Evolutionary conservation across 2,888 invertebrate genomes (phyloP), one percentile per base, ranked within the genome.

Genomic region (Pollenia griseotomentosa): DNA sequence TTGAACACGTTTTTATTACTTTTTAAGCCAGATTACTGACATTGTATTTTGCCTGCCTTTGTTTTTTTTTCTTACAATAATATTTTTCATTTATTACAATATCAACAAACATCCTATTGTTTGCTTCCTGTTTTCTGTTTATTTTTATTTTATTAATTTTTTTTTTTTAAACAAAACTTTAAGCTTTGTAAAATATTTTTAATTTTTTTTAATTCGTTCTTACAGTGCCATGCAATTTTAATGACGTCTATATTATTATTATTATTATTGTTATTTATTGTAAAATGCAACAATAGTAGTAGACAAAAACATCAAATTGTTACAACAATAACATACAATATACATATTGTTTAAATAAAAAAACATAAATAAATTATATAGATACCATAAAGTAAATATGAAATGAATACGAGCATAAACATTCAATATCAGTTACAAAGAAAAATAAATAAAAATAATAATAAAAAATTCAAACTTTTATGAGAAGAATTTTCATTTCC

Each of bases 391-490:
- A 79, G 11, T 19, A 70, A 42, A 70, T 59, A 51, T n/a, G 10
- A 44, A 65, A 46, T 14, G 2, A 53, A 46, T 12, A 63, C n/a
- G 44, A 59, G 33, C 48, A 83, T 3, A 12, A 66, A 61, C 33
- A 71, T 63, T 65, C 48, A 66, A 73, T 71, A 83, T 78, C 71
- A 71, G 73, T 73, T 68, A 68, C 61, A 71, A 79, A 51, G 53
- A n/a, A 8, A 42, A 8, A 9, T n/a, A n/a, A n/a, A n/a, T n/a
- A 42, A 33, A 40, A 19, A 23, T 23, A 2, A 3, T 2, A 23
- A 23, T 23, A 23, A 10, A 33, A 14, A 8, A 33, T 6, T 33
- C 5, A 4, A 33, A 33, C 14, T 59, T 42, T 63, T 16, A 16
- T 42, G 16, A 63, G 63, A 68, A 59, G 51, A 68, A 16, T 19